Percentiles rank a stretch among this genome's conserved stretches.
Conservation (phyloP, 2,113 vertebrate species). For the Aldabrachelys gigantea region DNA sequence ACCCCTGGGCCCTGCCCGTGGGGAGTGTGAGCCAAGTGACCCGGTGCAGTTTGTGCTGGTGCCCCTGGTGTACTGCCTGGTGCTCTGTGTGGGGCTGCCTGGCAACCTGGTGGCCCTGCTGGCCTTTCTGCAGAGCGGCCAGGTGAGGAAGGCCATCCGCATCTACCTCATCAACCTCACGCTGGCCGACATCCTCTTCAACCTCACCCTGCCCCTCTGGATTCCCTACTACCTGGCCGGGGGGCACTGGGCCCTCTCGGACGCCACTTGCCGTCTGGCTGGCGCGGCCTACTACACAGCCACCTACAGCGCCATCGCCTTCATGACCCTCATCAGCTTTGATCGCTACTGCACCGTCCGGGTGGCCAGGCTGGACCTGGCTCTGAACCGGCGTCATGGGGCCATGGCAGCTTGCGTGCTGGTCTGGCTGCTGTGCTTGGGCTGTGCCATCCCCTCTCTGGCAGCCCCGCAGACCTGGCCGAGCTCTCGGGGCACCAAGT, state of each 20-base stretch:
- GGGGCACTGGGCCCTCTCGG: conserved; percentile 69
- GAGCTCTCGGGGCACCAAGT: background rate
- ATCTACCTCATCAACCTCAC: conserved; percentile 78
- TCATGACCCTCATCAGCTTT: conserved; percentile 70
- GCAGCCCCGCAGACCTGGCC: conserved; percentile 27
- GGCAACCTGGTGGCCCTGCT: conserved; percentile 65
- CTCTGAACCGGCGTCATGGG: background rate
- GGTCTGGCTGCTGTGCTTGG: conserved; percentile 69
- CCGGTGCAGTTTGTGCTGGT: conserved; percentile 56
- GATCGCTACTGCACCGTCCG: conserved; percentile 51
- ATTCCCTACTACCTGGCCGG: conserved; percentile 67
- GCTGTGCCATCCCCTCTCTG: conserved; percentile 61
- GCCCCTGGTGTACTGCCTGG: conserved; percentile 54
- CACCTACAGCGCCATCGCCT: conserved; percentile 68
- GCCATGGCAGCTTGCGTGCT: conserved; percentile 4
- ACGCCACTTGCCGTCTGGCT: conserved; percentile 50
- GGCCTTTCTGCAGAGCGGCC: conserved; percentile 54
- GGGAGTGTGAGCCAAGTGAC: conserved; percentile 16
- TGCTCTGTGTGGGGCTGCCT: conserved; percentile 70
- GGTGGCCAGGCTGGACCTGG: background rate
- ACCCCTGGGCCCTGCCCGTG: background rate
- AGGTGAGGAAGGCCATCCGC: conserved; percentile 70
- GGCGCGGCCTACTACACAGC: conserved; percentile 69
- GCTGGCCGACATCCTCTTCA: conserved; percentile 72
- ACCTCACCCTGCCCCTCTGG: conserved; percentile 75